Percentiles rank a stretch among this genome's conserved stretches.
Conservation (phyloP, 2,888 invertebrate species). For the Diploptera punctata region DNA sequence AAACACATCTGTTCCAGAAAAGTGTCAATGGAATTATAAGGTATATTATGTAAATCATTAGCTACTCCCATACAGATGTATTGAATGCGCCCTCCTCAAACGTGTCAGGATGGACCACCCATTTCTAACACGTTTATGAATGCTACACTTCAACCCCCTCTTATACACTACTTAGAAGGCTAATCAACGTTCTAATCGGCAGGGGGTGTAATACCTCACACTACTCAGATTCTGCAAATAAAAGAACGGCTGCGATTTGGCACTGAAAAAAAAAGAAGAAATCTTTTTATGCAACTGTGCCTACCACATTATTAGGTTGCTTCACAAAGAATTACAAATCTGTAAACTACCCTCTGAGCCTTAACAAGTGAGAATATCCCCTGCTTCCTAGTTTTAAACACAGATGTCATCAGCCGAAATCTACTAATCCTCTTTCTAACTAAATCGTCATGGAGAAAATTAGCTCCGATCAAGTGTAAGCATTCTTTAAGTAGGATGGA, state of each 20-base stretch:
- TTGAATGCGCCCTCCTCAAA: background rate
- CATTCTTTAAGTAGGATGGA: too few species aligned
- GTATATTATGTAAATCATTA: conserved; percentile 22
- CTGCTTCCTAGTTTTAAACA: background rate
- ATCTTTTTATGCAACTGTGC: conserved; percentile 10
- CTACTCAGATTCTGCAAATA: background rate
- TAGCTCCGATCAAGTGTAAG: too few species aligned
- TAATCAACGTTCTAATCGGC: conserved; percentile 26
- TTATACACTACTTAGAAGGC: conserved; percentile 20
- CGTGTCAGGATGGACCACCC: conserved; percentile 10
- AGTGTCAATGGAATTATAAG: conserved; percentile 19
- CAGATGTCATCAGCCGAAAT: conserved; percentile 13
- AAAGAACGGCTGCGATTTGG: background rate
- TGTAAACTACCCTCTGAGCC: conserved; percentile 1
- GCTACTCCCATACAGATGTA: background rate
- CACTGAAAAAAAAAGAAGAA: conserved; percentile 1
- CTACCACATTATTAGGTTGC: conserved; percentile 10
- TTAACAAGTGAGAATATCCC: background rate
- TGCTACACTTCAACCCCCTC: conserved; percentile 17
- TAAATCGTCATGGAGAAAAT: too few species aligned
- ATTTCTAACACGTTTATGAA: conserved; percentile 28
- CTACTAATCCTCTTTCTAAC: background rate
- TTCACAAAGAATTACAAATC: conserved; percentile 4
- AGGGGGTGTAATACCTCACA: conserved; percentile 18
- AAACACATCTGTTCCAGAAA: conserved; percentile 1